Evolutionary conservation across 92 coral and sea anemone genomes (phyloP).

Genomic region (Phymanthus crucifer): DNA sequence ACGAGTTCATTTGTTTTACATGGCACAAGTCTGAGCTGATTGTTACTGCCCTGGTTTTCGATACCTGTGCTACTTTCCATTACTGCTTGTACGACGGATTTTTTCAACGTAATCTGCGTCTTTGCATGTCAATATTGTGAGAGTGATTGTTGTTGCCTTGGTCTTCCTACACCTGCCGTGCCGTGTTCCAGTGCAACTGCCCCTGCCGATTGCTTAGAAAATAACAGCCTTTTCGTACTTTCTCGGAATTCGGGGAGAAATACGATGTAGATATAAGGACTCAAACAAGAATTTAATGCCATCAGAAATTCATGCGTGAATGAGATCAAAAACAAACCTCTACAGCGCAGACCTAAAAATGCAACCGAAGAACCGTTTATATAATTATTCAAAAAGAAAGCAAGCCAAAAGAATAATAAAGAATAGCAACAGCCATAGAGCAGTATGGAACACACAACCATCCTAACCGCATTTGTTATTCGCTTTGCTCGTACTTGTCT

Average conservation of each 20-base stretch:
- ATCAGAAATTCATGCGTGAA: neutral
- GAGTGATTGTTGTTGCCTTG: too few species aligned
- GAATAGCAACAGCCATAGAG: neutral
- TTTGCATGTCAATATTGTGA: too few species aligned
- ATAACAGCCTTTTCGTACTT: neutral
- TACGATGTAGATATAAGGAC: neutral
- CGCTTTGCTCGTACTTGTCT: too few species aligned
- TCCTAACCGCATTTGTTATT: too few species aligned
- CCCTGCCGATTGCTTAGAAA: neutral
- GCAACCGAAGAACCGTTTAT: neutral
- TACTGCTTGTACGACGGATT: too few species aligned
- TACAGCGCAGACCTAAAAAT: neutral
- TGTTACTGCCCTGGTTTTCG: too few species aligned
- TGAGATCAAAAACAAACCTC: neutral
- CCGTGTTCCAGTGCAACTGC: neutral
- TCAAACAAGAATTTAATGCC: neutral
- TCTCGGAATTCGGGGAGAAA: slow-evolving; percentile 1
- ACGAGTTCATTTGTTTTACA: too few species aligned
- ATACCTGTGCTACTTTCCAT: too few species aligned
- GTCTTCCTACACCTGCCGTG: neutral
- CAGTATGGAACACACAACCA: too few species aligned
- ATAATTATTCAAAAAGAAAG: neutral
- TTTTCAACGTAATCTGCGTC: too few species aligned
- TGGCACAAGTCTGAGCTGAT: too few species aligned
- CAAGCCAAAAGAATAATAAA: neutral